Evolutionary conservation across 2,888 invertebrate species (phyloP).

Genomic region (Holacanthella duospinosa): DNA sequence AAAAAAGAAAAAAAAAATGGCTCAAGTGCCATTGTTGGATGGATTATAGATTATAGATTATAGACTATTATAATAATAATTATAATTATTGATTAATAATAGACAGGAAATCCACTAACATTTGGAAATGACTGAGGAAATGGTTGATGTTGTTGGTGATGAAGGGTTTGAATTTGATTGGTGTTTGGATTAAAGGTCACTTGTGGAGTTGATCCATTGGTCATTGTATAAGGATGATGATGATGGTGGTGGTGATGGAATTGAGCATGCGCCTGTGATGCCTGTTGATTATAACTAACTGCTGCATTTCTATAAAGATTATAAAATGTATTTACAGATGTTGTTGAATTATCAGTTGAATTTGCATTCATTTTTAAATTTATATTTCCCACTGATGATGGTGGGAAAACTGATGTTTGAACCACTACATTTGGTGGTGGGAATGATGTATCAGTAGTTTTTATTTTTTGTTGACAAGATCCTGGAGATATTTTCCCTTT

Average conservation of each 20-base stretch:
- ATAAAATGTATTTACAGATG: neutral
- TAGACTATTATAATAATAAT: too few species aligned
- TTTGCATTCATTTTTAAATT: neutral
- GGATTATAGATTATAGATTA: too few species aligned
- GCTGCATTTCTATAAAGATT: neutral
- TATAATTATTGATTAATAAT: neutral
- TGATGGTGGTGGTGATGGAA: neutral
- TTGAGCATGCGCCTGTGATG: neutral
- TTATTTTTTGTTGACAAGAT: slow-evolving; percentile 3
- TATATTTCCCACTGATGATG: neutral
- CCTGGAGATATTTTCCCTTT: too few species aligned
- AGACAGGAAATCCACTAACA: neutral
- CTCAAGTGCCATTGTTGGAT: too few species aligned
- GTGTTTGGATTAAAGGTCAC: neutral
- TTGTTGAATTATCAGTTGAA: neutral
- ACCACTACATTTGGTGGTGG: slow-evolving; percentile 36
- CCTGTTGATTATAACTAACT: neutral
- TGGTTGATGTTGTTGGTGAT: neutral
- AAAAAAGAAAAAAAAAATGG: too few species aligned
- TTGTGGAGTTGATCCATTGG: neutral
- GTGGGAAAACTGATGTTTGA: slow-evolving; percentile 34
- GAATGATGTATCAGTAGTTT: slow-evolving; percentile 17
- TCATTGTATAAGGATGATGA: neutral
- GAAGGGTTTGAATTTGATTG: neutral
- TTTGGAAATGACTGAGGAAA: neutral